phyloP scores from a whole-genome alignment of 2,113 vertebrate genomes.

The Pseudorasbora parva region DNA sequence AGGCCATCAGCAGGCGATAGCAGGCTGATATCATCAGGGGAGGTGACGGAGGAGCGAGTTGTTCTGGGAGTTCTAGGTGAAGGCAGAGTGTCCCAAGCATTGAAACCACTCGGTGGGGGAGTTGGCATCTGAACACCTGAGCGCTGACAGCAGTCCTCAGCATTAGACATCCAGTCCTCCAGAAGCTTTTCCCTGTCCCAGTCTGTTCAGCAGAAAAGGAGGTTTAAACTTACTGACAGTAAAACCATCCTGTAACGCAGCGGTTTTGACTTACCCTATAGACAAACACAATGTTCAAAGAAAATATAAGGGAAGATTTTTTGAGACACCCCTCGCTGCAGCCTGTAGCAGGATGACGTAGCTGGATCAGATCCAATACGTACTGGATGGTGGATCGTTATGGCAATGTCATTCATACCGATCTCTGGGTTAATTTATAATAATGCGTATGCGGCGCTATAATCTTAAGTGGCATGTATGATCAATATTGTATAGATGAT shows the following conservation, averaged over 20 bases:
- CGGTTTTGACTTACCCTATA: background rate
- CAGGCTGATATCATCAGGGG: slow-evolving; percentile 91
- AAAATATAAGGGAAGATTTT: no score
- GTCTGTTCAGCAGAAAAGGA: slow-evolving; percentile 72
- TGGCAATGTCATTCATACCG: no score
- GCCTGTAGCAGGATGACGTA: no score
- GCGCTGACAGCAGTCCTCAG: slow-evolving; percentile 93
- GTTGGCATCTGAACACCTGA: slow-evolving; percentile 96
- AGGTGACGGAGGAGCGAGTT: slow-evolving; percentile 88
- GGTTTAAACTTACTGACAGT: background rate
- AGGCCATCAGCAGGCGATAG: slow-evolving; percentile 85
- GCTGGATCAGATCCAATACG: no score
- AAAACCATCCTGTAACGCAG: background rate
- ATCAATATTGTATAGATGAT: no score
- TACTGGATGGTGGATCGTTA: no score
- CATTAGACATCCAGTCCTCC: slow-evolving; percentile 96
- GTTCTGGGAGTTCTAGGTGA: slow-evolving; percentile 92
- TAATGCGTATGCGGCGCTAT: no score
- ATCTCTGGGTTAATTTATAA: no score
- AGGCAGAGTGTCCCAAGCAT: slow-evolving; percentile 94
- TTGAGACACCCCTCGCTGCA: no score
- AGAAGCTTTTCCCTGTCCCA: slow-evolving; percentile 98
- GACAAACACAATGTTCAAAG: no score
- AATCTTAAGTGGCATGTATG: no score
- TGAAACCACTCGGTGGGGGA: slow-evolving; percentile 91